Conservation (phyloP, 2,888 invertebrate species). For the Plutella xylostella region DNA sequence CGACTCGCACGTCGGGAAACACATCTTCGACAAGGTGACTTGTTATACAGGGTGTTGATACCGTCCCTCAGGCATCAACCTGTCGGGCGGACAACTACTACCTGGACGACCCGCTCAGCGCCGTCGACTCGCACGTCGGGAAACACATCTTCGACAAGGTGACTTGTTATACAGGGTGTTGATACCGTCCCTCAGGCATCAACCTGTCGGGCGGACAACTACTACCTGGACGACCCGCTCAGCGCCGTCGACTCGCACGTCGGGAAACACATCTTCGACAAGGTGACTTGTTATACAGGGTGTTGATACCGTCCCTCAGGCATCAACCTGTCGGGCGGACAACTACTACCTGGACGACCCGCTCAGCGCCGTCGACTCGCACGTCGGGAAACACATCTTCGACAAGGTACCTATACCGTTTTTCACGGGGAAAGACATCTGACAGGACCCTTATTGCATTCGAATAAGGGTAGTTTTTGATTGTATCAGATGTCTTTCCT, state of each 20-base stretch:
- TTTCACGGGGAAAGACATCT: too few species aligned
- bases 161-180: too few species aligned
- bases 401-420: too few species aligned
- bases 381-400: conserved; percentile 98
- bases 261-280: conserved; percentile 96
- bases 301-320: too few species aligned
- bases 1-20: conserved; percentile 97
- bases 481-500: too few species aligned
- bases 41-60: too few species aligned
- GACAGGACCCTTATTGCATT: too few species aligned
- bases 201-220: conserved; percentile 91
- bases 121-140: conserved; percentile 97
- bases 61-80: too few species aligned
- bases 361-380: conserved; percentile 94
- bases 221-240: conserved; percentile 94
- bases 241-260: conserved; percentile 98
- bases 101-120: conserved; percentile 95
- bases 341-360: conserved; percentile 97
- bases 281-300: too few species aligned
- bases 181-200: too few species aligned
- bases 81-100: conserved; percentile 92
- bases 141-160: conserved; percentile 97
- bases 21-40: conserved; percentile 97
- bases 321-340: too few species aligned
- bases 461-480: too few species aligned